These are phyloP conservation scores for Paradoxurus hermaphroditus DNA, from an alignment of 2,113 vertebrate species.

Conservation along the genomic window DNA sequence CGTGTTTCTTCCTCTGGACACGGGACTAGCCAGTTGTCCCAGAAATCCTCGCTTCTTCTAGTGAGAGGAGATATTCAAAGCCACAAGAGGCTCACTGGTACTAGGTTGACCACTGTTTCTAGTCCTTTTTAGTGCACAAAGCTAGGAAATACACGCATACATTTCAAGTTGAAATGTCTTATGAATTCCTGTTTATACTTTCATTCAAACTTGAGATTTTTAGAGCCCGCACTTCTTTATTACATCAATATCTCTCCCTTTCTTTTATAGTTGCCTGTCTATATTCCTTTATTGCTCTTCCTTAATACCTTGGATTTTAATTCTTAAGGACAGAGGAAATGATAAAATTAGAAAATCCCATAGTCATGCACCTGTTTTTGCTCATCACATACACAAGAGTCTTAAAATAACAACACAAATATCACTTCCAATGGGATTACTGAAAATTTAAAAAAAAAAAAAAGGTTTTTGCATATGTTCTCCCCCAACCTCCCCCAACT, in stretches of 20 bases:
- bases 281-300: neutral
- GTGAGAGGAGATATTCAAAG: neutral
- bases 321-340: constrained; percentile 12
- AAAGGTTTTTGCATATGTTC: neutral
- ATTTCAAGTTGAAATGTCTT: neutral
- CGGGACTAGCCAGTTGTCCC: neutral
- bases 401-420: neutral
- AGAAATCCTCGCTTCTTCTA: neutral
- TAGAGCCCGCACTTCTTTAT: neutral
- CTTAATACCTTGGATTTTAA: neutral
- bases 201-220: neutral
- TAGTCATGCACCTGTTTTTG: neutral
- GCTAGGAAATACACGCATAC: neutral
- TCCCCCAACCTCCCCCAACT: neutral
- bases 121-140: neutral
- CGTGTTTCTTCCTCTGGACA: neutral
- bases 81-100: neutral
- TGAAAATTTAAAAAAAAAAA: neutral
- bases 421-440: neutral
- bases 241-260: neutral
- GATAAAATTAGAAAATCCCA: neutral
- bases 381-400: neutral
- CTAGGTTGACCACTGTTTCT: neutral
- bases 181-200: neutral
- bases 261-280: neutral